Percentiles rank a stretch among this genome's conserved stretches.
Conservation (phyloP, 2,797 vertebrate genomes). For the Morelia viridis region DNA sequence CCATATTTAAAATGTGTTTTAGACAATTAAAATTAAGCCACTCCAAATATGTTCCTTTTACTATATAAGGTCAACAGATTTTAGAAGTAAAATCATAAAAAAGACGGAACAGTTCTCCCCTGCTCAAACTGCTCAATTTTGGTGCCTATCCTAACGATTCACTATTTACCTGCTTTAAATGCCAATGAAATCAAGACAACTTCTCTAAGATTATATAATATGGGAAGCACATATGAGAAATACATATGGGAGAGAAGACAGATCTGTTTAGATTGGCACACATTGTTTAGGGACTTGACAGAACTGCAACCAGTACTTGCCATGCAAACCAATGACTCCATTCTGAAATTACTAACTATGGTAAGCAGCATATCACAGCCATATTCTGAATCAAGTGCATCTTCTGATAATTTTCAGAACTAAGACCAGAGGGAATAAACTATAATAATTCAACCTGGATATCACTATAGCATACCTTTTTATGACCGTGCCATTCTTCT, state of each 20-base stretch:
- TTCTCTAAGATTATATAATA: too few species aligned
- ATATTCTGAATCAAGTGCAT: background rate
- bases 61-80: background rate
- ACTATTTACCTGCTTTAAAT: background rate
- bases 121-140: background rate
- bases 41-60: background rate
- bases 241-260: background rate
- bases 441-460: background rate
- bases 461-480: background rate
- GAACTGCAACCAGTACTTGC: background rate
- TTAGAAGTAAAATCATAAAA: background rate
- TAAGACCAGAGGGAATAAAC: background rate
- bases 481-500: background rate
- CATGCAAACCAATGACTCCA: background rate
- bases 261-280: background rate
- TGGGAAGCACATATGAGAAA: too few species aligned
- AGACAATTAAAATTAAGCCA: background rate
- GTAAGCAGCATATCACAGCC: background rate
- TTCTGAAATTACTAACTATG: background rate
- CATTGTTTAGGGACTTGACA: background rate
- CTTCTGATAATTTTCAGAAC: background rate
- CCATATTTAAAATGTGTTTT: constrained; percentile 1
- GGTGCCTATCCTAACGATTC: background rate
- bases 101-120: too few species aligned
- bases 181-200: background rate